These are phyloP conservation scores for Platichthys flesus DNA, from an alignment of 2,113 vertebrate genomes.

Conservation along the genomic window DNA sequence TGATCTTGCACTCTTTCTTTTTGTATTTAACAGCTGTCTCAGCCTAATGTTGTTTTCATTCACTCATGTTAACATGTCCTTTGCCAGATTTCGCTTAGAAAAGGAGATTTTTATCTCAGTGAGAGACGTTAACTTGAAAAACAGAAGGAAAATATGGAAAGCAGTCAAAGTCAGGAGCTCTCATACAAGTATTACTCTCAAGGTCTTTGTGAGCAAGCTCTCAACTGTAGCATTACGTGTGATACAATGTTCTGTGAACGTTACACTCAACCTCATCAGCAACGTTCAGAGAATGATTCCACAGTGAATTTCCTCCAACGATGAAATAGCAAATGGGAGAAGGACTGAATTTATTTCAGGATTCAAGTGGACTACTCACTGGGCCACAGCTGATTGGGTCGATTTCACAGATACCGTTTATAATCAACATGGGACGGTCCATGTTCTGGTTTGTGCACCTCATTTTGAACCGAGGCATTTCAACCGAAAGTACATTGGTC, in stretches of 20 bases:
- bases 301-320: not conserved
- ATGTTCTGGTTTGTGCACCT: not conserved
- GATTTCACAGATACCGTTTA: not conserved
- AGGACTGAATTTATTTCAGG: not conserved
- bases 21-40: not conserved
- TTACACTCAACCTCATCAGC: not conserved
- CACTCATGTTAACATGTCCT: not conserved
- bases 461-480: not conserved
- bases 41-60: not conserved
- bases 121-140: no score
- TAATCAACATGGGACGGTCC: not conserved
- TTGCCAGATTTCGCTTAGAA: not conserved
- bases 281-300: not conserved
- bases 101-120: no score
- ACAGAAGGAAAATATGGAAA: not conserved
- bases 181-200: not conserved
- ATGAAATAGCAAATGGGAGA: not conserved
- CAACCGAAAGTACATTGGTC: not conserved
- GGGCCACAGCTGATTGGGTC: not conserved
- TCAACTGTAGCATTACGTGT: not conserved
- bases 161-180: not conserved
- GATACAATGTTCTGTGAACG: not conserved
- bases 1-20: not conserved
- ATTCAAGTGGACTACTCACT: not conserved
- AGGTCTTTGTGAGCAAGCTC: not conserved